These are phyloP conservation scores for Gymnoscopelus microlampas DNA, from an alignment of 2,797 vertebrate genomes.

Conservation along the genomic window DNA sequence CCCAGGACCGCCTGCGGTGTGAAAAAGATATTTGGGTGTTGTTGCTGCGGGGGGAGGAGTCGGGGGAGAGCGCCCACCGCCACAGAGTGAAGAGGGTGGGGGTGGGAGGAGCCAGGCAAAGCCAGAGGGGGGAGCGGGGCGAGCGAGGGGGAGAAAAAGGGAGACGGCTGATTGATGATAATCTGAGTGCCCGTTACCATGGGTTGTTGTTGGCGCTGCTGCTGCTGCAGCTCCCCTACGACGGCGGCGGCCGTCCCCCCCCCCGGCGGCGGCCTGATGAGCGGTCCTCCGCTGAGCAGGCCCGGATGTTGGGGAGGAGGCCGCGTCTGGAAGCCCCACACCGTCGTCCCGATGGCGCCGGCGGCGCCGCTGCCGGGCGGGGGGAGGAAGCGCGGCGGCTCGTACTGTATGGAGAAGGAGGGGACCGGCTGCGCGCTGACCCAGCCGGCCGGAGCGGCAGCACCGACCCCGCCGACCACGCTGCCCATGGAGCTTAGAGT, in stretches of 20 bases:
- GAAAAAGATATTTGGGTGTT: conserved; percentile 76
- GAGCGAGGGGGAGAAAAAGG: conserved; percentile 77
- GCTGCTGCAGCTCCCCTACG: conserved; percentile 64
- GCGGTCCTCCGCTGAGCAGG: conserved; percentile 71
- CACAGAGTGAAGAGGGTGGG: conserved; percentile 77
- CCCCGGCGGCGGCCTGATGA: conserved; percentile 64
- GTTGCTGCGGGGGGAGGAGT: conserved; percentile 63
- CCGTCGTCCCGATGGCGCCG: conserved; percentile 63
- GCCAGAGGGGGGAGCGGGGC: conserved; percentile 73
- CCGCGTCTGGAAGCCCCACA: conserved; percentile 78
- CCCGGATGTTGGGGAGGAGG: conserved; percentile 50
- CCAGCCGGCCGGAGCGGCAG: conserved; percentile 71
- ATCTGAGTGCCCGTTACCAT: conserved; percentile 77
- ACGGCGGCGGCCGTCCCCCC: no score
- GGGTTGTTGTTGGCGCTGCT: conserved; percentile 72
- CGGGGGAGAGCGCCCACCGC: conserved; percentile 71
- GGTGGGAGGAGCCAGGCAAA: conserved; percentile 63
- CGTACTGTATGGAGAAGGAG: conserved; percentile 73
- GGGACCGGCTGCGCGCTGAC: conserved; percentile 69
- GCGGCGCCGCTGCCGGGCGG: no score
- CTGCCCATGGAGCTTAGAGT: conserved; percentile 69
- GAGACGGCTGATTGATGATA: conserved; percentile 77
- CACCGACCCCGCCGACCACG: conserved; percentile 55
- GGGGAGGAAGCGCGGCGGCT: conserved; percentile 70
- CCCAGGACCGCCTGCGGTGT: conserved; percentile 75